These are phyloP conservation scores for Machaerirhynchus nigripectus DNA, from an alignment of 2,113 vertebrate genomes.

Conservation along the genomic window DNA sequence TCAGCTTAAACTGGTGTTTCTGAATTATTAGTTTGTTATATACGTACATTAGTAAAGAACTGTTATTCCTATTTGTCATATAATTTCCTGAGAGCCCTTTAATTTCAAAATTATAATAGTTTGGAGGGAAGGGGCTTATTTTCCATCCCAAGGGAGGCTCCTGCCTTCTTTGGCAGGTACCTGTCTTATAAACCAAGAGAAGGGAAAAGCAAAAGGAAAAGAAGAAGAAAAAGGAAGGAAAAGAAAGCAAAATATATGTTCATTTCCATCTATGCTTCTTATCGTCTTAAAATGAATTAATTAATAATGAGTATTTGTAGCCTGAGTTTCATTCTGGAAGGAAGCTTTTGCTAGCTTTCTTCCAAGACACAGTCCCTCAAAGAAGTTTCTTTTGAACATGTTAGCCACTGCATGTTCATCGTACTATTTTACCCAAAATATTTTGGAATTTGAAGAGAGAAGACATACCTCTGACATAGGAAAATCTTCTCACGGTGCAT, in stretches of 20 bases:
- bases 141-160: too few species aligned
- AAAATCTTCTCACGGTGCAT: neutral
- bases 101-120: too few species aligned
- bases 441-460: neutral
- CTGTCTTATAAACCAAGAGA: too few species aligned
- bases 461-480: neutral
- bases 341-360: neutral
- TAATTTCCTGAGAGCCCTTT: too few species aligned
- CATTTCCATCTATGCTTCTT: neutral
- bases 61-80: too few species aligned
- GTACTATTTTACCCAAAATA: neutral
- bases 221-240: fast-evolving
- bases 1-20: too few species aligned
- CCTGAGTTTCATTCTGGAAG: neutral
- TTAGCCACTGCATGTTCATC: neutral
- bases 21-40: too few species aligned
- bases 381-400: neutral
- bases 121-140: too few species aligned
- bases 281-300: neutral
- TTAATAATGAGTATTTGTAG: neutral
- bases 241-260: fast-evolving
- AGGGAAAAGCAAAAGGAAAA: neutral
- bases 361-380: neutral
- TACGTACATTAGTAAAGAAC: too few species aligned
- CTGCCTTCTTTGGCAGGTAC: too few species aligned